Percentiles rank a stretch among this genome's conserved stretches.
Evolutionary conservation across 2,797 vertebrate genomes (phyloP).

Genomic region (Buceros bicornis): DNA sequence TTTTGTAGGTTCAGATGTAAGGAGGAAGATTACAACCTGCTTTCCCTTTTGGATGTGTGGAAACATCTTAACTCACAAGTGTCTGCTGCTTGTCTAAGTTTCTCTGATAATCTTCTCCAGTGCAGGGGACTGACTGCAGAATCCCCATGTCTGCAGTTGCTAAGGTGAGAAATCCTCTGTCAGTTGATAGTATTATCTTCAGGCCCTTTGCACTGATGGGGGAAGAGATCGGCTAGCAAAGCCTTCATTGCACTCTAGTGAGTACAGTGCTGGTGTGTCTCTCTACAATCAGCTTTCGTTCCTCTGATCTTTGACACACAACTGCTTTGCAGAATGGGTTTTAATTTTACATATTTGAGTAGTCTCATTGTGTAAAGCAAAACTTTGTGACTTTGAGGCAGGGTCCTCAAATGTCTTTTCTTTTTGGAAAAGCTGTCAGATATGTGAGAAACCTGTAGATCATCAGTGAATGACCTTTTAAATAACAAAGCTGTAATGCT

Average conservation of each 20-base stretch:
- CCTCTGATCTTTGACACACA: neutral
- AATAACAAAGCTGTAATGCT: neutral
- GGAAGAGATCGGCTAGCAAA: neutral
- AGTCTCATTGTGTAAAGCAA: neutral
- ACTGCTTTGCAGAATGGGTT: neutral
- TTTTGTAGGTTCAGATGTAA: neutral
- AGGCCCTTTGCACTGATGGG: neutral
- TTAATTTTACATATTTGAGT: neutral
- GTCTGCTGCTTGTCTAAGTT: neutral
- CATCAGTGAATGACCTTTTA: neutral
- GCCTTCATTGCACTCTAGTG: neutral
- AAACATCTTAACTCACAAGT: neutral
- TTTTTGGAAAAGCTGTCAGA: neutral
- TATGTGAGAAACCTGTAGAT: neutral
- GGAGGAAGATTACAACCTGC: neutral
- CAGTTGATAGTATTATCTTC: neutral
- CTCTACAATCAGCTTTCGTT: neutral
- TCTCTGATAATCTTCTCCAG: neutral
- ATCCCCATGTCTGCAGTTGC: neutral
- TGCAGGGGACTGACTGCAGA: neutral
- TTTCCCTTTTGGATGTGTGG: neutral
- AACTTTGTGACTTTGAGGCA: neutral
- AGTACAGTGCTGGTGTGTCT: neutral
- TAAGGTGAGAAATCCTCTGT: neutral
- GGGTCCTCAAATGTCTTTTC: neutral